A percentile compares a stretch with the other conserved stretches of the same genome.
These are phyloP conservation scores for Propithecus deckenii DNA, from an alignment of 2,797 vertebrate species.

Conservation along the genomic window DNA sequence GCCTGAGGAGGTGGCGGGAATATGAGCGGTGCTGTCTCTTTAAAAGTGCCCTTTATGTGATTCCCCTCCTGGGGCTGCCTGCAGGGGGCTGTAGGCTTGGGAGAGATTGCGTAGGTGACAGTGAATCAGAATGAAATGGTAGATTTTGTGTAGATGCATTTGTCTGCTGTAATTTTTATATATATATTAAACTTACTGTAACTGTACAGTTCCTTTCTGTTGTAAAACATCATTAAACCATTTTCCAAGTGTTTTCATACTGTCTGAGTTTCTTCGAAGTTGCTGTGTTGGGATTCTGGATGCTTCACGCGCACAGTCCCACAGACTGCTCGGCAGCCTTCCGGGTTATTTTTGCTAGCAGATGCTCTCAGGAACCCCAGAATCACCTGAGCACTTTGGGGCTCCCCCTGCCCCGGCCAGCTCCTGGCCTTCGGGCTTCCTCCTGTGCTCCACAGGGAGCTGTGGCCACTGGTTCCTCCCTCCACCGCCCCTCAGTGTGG, in stretches of 20 bases:
- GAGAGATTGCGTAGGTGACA: constrained; percentile 95
- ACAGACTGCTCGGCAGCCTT: background rate
- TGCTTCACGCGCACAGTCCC: background rate
- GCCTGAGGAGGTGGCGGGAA: constrained; percentile 61
- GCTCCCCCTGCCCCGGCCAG: fast-evolving
- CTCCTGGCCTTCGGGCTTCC: background rate
- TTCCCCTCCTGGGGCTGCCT: constrained; percentile 82
- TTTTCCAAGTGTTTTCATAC: constrained; percentile 99
- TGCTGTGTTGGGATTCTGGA: background rate
- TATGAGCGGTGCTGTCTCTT: constrained; percentile 89
- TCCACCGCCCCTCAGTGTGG: background rate
- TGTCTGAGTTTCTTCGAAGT: constrained; percentile 58
- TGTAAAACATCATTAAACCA: constrained; percentile 99
- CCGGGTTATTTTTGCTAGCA: background rate
- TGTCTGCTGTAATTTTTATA: constrained; percentile 99
- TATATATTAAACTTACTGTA: constrained; percentile 99
- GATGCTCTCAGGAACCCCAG: background rate
- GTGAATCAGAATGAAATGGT: constrained; percentile 98
- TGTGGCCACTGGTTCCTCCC: background rate
- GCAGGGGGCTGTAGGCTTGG: constrained; percentile 87
- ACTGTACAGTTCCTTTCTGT: constrained; percentile 99
- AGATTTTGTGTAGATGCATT: constrained; percentile 98
- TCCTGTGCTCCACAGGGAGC: background rate
- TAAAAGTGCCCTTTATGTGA: constrained; percentile 86
- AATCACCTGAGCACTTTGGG: background rate